A percentile compares a stretch with the other conserved stretches of the same genome.
Evolutionary conservation across 2,888 invertebrate species (phyloP).

Genomic region (Caenorhabditis auriculariae): DNA sequence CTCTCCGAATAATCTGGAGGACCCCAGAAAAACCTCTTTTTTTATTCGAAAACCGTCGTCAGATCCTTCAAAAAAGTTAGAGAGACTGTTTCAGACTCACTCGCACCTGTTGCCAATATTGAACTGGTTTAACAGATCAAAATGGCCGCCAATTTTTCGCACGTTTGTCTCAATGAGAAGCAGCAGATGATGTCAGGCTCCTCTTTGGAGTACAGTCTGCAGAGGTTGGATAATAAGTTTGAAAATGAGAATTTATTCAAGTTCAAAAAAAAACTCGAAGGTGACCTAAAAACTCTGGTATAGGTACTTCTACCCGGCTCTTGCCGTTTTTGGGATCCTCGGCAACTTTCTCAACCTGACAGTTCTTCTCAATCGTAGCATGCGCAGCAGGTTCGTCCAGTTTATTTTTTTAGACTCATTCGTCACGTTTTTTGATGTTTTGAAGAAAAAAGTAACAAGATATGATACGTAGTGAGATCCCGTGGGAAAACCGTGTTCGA

Average conservation of each 20-base stretch:
- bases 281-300: conserved; percentile 4
- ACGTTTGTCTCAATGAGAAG: conserved; percentile 48
- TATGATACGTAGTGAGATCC: too few relatives aligned
- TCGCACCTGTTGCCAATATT: too few relatives aligned
- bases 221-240: conserved; percentile 20
- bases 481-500: not conserved
- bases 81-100: too few relatives aligned
- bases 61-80: too few relatives aligned
- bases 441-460: conserved; percentile 6
- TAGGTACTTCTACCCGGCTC: conserved; percentile 58
- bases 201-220: conserved; percentile 41
- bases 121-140: too few relatives aligned
- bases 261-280: not conserved
- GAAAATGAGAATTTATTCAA: not conserved
- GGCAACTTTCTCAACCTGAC: conserved; percentile 60
- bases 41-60: too few relatives aligned
- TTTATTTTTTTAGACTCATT: not conserved
- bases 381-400: conserved; percentile 41
- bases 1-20: too few relatives aligned
- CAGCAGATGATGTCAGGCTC: conserved; percentile 55
- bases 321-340: conserved; percentile 59
- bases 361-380: conserved; percentile 53
- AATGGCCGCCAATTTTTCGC: conserved; percentile 40
- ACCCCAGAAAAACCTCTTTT: too few relatives aligned
- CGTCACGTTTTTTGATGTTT: not conserved